Evolutionary conservation across 2,113 vertebrate species (phyloP).

Genomic region (Romanogobio albipinnatus): DNA sequence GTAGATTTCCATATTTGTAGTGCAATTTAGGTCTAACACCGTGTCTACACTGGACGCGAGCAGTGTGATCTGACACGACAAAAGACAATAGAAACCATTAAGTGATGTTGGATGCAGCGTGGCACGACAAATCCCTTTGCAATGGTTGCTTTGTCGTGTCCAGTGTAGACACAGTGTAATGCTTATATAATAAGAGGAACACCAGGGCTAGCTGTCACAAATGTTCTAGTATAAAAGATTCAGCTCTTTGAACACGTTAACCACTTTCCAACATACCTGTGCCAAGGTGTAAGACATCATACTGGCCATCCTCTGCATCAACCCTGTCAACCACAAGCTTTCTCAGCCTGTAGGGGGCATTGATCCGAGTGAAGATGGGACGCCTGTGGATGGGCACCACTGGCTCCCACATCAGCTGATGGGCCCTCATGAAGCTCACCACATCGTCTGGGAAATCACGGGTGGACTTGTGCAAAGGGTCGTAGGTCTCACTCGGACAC

Average conservation of each 20-base stretch:
- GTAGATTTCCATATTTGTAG: neutral
- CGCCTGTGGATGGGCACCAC: slow-evolving; percentile 76
- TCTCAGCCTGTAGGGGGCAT: slow-evolving; percentile 70
- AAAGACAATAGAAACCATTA: no score
- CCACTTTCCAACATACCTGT: slow-evolving; percentile 75
- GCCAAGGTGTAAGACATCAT: slow-evolving; percentile 83
- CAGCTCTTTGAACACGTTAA: neutral
- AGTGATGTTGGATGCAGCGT: no score
- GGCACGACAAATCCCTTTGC: no score
- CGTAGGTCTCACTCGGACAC: slow-evolving; percentile 88
- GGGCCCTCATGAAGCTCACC: slow-evolving; percentile 85
- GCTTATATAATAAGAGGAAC: neutral
- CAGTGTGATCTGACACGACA: no score
- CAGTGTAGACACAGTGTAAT: no score
- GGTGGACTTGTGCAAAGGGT: slow-evolving; percentile 81
- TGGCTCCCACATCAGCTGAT: slow-evolving; percentile 89
- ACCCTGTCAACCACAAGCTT: slow-evolving; percentile 83
- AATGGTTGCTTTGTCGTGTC: no score
- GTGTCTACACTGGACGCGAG: no score
- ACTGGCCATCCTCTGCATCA: slow-evolving; percentile 73
- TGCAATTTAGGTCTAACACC: neutral
- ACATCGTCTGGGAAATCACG: slow-evolving; percentile 85
- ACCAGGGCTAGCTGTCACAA: neutral
- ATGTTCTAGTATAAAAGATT: neutral
- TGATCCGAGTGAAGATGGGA: slow-evolving; percentile 75